Base-by-base conservation (phyloP, 2,113 vertebrate genomes). In the Pelecanoides urinatrix region DNA sequence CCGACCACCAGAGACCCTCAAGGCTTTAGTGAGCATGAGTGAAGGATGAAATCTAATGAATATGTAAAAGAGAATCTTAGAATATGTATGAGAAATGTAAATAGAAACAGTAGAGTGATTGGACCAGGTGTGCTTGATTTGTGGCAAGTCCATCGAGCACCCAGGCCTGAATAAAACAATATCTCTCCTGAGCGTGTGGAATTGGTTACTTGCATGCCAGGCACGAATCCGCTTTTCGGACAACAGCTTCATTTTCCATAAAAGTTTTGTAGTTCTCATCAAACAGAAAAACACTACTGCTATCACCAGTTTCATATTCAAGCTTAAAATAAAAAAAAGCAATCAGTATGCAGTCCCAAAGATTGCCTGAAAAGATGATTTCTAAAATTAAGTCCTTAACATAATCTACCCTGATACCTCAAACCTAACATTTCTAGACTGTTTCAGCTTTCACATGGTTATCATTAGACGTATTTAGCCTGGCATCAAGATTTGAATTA, bases 301-400 rank as follows among this genome's bases (percentile, higher is more conserved):
- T 84, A 75, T 70, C 77, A 63, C 58, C 50, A 75, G 71, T 85
- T 90, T 66, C 81, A 95, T 42, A 83, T 55, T 77, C 80, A 74
- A 94, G 94, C 74, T 95, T 68, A 94, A 95, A 97, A 94, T 92
- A 95, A 94, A 95, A 42, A 40, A 79, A 83, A 92, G 92, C 81
- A 91, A 94, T 94, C 96, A 91, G 84, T 58, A 96, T 65, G 93
- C 92, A 66, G 89, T 66, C 92, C 80, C 77, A 73, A 87, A 94
- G 84, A 95, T 29, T 90, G 89, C 77, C 59, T 83, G 94, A 82
- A 92, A 96, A 96, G 67, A 85, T 27, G 0, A 91, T n/a, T 96
- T 95, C 91, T 91, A 95, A 95, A 97, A 92, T 95, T 82, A 96
- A 86, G 81, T 78, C 47, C 56, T 82, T 82, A 95, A 85, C 84